A percentile compares a stretch with the other conserved stretches of the same genome.
These are phyloP conservation scores for Grammomys dolichurus DNA, from an alignment of 2,113 vertebrate species.

Conservation along the genomic window DNA sequence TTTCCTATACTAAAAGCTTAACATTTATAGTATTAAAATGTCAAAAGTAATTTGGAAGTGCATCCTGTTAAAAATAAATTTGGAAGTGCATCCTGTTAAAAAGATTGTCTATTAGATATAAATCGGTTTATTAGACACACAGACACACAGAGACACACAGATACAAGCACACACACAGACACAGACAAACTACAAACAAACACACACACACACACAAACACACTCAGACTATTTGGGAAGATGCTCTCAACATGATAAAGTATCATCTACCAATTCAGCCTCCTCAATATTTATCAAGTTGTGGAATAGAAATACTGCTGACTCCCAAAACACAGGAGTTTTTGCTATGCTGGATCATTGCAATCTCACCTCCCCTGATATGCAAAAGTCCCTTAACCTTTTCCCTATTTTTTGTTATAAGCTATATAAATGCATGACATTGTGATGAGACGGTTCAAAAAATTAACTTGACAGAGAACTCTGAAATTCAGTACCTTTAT, in stretches of 20 bases:
- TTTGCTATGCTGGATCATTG: accelerated
- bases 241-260: neutral
- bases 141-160: neutral
- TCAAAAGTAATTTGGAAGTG: neutral
- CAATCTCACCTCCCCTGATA: neutral
- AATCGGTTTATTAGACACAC: neutral
- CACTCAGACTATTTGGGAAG: neutral
- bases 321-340: neutral
- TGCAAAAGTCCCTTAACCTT: accelerated
- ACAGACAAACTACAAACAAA: neutral
- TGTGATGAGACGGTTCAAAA: neutral
- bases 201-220: neutral
- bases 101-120: neutral
- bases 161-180: neutral
- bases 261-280: neutral
- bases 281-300: neutral
- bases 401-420: neutral
- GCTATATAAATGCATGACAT: neutral
- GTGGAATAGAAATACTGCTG: neutral
- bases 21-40: neutral
- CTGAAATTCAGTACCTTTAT: neutral
- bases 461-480: neutral
- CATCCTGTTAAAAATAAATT: neutral
- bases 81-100: neutral
- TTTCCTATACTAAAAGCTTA: neutral